A percentile compares a stretch with the other conserved stretches of the same genome.
Conservation (phyloP, 2,888 invertebrate species). For the Platycnemis pennipes region DNA sequence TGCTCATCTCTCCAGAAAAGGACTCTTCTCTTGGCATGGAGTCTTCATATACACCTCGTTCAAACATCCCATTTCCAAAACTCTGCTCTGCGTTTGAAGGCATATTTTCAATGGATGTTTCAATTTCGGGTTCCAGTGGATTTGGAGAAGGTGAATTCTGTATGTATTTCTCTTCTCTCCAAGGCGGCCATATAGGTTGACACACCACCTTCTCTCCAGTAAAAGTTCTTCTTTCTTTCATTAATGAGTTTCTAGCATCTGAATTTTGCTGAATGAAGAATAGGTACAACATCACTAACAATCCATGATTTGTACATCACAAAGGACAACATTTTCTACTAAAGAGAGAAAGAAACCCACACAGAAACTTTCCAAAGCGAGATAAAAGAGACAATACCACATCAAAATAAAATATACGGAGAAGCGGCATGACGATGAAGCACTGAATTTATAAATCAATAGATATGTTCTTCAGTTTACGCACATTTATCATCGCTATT, state of each 20-base stretch:
- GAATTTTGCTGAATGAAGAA: conserved; percentile 46
- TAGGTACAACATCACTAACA: neutral
- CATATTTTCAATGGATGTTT: conserved; percentile 50
- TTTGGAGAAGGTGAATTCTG: conserved; percentile 51
- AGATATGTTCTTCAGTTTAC: neutral
- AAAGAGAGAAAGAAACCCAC: neutral
- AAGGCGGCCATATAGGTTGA: conserved; percentile 55
- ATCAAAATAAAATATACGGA: neutral
- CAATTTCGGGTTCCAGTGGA: conserved; percentile 50
- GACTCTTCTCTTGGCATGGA: conserved; percentile 51
- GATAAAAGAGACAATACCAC: neutral
- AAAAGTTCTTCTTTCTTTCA: conserved; percentile 49
- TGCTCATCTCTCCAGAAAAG: conserved; percentile 58
- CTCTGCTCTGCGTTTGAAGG: conserved; percentile 38
- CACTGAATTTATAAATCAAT: neutral
- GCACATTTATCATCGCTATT: neutral
- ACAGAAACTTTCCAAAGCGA: neutral
- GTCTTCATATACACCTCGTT: conserved; percentile 51
- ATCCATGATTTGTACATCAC: neutral
- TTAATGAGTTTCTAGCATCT: conserved; percentile 50
- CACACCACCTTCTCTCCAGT: conserved; percentile 50
- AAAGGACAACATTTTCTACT: neutral
- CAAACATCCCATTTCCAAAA: conserved; percentile 60
- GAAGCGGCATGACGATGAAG: neutral
- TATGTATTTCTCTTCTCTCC: conserved; percentile 60